These are phyloP conservation scores for Stenotaenia linearis DNA, from an alignment of 2,888 invertebrate species.

Conservation along the genomic window DNA sequence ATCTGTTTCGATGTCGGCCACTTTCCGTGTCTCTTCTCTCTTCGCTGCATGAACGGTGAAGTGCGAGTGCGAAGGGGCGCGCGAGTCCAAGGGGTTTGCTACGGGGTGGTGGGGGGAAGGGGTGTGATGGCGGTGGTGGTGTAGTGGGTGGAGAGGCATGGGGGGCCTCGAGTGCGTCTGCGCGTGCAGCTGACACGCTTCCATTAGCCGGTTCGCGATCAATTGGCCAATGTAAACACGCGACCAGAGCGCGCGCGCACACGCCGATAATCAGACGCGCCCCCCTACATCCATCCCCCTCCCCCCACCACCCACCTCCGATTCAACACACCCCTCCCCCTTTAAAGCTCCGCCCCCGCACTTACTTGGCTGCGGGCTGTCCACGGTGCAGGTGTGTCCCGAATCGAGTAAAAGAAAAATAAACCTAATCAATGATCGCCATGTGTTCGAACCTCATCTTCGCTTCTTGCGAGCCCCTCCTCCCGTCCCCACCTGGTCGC, in stretches of 20 bases:
- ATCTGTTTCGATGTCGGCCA: neutral
- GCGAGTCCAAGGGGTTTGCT: neutral
- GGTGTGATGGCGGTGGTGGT: neutral
- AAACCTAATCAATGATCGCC: neutral
- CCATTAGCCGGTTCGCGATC: conserved; percentile 9
- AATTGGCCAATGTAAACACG: conserved; percentile 9
- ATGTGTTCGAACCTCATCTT: neutral
- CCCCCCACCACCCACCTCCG: neutral
- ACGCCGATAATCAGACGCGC: neutral
- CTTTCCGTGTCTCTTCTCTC: neutral
- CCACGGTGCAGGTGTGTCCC: neutral
- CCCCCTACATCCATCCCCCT: neutral
- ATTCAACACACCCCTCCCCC: neutral
- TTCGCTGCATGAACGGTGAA: neutral
- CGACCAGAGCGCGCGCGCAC: conserved; percentile 16
- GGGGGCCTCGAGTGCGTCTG: neutral
- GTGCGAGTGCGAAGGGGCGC: neutral
- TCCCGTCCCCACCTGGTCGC: neutral
- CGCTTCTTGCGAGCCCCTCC: neutral
- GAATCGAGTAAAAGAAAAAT: neutral
- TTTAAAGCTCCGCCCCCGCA: neutral
- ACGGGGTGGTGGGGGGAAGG: neutral
- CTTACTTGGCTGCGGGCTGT: neutral
- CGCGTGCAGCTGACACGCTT: conserved; percentile 9
- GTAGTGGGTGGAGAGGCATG: neutral